Evolutionary conservation across 2,888 invertebrate species (phyloP).

Genomic region (Crepidodera aurea): DNA sequence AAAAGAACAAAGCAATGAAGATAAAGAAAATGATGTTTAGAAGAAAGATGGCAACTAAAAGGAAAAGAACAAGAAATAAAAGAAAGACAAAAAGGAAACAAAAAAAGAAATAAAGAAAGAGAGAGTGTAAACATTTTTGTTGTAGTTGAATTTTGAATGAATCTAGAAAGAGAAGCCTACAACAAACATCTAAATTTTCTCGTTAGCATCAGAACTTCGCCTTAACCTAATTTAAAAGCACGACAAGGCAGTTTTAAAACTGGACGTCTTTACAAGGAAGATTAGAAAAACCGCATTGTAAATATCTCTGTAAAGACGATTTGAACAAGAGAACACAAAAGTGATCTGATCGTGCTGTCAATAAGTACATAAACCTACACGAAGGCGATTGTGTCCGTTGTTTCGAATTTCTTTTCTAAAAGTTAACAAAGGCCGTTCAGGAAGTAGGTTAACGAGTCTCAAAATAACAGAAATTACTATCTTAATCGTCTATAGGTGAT

Average conservation of each 20-base stretch:
- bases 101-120: slow-evolving; percentile 70
- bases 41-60: slow-evolving; percentile 62
- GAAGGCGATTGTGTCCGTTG: slow-evolving; percentile 12
- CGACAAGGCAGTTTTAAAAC: slow-evolving; percentile 7
- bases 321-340: slow-evolving; percentile 6
- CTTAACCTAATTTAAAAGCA: slow-evolving; percentile 5
- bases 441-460: slow-evolving; percentile 9
- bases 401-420: slow-evolving; percentile 9
- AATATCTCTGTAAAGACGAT: not conserved
- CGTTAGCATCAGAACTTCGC: not conserved
- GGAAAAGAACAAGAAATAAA: slow-evolving; percentile 70
- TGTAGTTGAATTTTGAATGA: no score
- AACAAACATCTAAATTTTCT: not conserved
- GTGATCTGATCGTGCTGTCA: slow-evolving; percentile 8
- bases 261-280: not conserved
- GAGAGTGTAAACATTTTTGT: no score
- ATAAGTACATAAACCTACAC: slow-evolving; percentile 1
- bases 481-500: not conserved
- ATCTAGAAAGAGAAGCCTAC: no score
- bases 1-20: slow-evolving; percentile 73
- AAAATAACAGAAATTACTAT: slow-evolving; percentile 13
- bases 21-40: slow-evolving; percentile 76
- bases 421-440: slow-evolving; percentile 4
- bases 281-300: not conserved
- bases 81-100: slow-evolving; percentile 64